Conservation (phyloP, 2,888 invertebrate species). For the Drepanosiphum platanoidis region DNA sequence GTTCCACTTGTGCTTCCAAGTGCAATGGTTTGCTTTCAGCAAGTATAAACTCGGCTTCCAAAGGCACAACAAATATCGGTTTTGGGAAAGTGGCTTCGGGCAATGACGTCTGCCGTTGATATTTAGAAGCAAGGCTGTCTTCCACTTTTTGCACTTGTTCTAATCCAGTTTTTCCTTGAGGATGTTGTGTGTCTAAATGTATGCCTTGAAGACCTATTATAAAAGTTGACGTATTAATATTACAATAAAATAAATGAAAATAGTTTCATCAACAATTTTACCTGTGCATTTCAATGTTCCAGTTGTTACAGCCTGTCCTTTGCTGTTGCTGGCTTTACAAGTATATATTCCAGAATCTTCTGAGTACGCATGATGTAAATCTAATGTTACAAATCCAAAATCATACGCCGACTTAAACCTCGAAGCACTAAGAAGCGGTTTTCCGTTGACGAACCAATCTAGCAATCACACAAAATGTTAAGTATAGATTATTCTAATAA, state of each 20-base stretch:
- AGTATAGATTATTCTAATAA: background rate
- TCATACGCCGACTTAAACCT: conserved; percentile 93
- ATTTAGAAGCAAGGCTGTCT: conserved; percentile 79
- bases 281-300: conserved; percentile 87
- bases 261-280: conserved; percentile 67
- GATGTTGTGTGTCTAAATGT: conserved; percentile 91
- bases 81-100: conserved; percentile 84
- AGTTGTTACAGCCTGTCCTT: conserved; percentile 89
- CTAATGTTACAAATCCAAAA: conserved; percentile 94
- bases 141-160: conserved; percentile 91
- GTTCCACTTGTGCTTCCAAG: conserved; percentile 93
- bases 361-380: conserved; percentile 85
- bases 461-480: conserved; percentile 51
- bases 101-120: conserved; percentile 75
- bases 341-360: conserved; percentile 94
- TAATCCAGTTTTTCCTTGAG: conserved; percentile 89
- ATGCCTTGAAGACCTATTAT: conserved; percentile 71
- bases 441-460: conserved; percentile 96
- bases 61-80: conserved; percentile 86
- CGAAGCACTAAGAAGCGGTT: conserved; percentile 86
- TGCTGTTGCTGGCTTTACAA: conserved; percentile 87
- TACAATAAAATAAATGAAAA: background rate
- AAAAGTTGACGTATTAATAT: background rate
- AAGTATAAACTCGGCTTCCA: conserved; percentile 82
- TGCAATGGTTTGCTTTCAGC: conserved; percentile 87